phyloP scores from a whole-genome alignment of 2,797 vertebrate species.

The Balearica regulorum region DNA sequence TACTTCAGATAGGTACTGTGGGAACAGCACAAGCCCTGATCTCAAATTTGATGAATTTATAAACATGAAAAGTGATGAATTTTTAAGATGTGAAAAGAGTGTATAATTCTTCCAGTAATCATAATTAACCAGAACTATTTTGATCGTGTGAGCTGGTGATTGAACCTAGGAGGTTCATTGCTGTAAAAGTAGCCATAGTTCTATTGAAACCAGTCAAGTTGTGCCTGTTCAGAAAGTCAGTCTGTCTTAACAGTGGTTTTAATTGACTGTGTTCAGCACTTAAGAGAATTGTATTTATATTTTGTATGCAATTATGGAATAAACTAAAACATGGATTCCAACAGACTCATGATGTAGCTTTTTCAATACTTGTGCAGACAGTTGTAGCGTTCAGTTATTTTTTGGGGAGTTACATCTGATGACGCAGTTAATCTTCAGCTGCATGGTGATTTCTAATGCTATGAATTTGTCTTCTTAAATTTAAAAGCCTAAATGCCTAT shows the following conservation, averaged over 20 bases:
- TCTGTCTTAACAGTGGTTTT: neutral
- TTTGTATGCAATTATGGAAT: constrained; percentile 4
- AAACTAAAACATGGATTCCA: constrained; percentile 19
- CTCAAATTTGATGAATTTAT: neutral
- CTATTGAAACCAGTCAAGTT: neutral
- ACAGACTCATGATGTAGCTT: neutral
- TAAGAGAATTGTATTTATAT: neutral
- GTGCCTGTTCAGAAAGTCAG: neutral
- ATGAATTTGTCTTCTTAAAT: neutral
- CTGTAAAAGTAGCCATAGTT: neutral
- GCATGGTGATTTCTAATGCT: neutral
- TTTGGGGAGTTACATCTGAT: neutral
- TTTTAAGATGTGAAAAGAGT: neutral
- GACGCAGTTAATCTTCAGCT: neutral
- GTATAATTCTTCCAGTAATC: neutral
- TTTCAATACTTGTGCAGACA: neutral
- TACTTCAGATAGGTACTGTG: neutral
- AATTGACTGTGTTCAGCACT: neutral
- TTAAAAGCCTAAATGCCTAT: neutral
- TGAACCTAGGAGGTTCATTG: neutral
- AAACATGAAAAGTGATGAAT: neutral
- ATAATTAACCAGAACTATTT: neutral
- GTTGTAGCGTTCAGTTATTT: neutral
- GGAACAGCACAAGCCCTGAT: neutral
- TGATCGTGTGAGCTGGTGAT: neutral